These are phyloP conservation scores for Drosophila fungiperda DNA, from an alignment of 2,888 invertebrate species.

Conservation along the genomic window DNA sequence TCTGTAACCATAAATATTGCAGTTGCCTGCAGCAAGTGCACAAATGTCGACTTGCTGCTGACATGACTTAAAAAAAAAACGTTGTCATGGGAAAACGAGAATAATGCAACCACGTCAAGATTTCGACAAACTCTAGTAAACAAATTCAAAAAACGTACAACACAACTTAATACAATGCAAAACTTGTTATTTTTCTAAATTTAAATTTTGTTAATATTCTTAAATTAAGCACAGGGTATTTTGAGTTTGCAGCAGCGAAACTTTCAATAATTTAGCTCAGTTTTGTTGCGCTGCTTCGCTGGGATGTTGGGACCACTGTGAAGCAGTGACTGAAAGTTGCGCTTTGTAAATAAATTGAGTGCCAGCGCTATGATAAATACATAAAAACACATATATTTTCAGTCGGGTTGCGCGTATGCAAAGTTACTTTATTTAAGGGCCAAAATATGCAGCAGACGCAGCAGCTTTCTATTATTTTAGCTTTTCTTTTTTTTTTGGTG, in stretches of 20 bases:
- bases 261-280: slow-evolving; percentile 16
- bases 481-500: slow-evolving; percentile 15
- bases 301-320: slow-evolving; percentile 34
- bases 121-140: not conserved
- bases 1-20: slow-evolving; percentile 54
- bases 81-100: slow-evolving; percentile 11
- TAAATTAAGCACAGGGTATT: slow-evolving; percentile 12
- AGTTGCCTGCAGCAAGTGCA: slow-evolving; percentile 46
- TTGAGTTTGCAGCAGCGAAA: not conserved
- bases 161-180: no score
- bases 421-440: slow-evolving; percentile 74
- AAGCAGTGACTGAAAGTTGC: slow-evolving; percentile 52
- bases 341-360: slow-evolving; percentile 81
- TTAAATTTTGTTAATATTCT: not conserved
- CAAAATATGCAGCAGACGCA: slow-evolving; percentile 75
- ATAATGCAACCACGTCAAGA: not conserved
- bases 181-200: not conserved
- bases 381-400: slow-evolving; percentile 28
- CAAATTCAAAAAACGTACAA: not conserved
- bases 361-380: slow-evolving; percentile 64
- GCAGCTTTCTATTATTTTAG: slow-evolving; percentile 75
- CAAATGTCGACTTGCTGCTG: slow-evolving; percentile 31
- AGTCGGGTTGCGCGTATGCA: slow-evolving; percentile 57
- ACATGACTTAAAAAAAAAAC: slow-evolving; percentile 29
- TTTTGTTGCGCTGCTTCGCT: slow-evolving; percentile 24